These are phyloP conservation scores for Oceanites oceanicus DNA, from an alignment of 2,113 vertebrate genomes.

Conservation along the genomic window DNA sequence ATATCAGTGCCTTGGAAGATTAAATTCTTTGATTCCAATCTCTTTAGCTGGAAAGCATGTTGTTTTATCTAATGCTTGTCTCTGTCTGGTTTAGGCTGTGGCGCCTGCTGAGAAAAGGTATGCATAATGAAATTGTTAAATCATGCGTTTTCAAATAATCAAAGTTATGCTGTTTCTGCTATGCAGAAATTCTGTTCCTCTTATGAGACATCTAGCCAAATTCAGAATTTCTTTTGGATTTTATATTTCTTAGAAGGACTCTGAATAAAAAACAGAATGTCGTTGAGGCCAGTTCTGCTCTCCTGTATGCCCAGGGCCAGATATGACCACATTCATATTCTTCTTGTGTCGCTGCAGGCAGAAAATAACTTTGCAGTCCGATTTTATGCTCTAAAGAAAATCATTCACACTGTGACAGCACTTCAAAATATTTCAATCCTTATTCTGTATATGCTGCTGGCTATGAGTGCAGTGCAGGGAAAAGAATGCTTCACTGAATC, in stretches of 20 bases:
- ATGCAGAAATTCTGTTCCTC: constrained; percentile 46
- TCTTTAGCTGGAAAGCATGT: neutral
- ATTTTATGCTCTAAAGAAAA: constrained; percentile 64
- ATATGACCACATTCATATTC: constrained; percentile 56
- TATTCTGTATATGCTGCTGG: constrained; percentile 49
- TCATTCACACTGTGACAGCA: constrained; percentile 56
- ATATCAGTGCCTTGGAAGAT: neutral
- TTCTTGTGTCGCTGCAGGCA: constrained; percentile 33
- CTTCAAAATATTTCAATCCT: constrained; percentile 66
- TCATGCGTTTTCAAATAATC: constrained; percentile 44
- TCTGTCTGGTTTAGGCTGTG: constrained; percentile 45
- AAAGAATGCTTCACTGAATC: neutral
- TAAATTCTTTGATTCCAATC: constrained; percentile 25
- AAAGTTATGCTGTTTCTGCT: constrained; percentile 45
- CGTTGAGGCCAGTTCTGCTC: constrained; percentile 10
- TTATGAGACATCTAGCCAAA: neutral
- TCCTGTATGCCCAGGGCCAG: constrained; percentile 23
- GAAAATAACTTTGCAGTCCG: constrained; percentile 56
- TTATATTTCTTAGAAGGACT: constrained; percentile 28
- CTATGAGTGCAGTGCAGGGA: constrained; percentile 34
- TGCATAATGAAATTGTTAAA: constrained; percentile 64
- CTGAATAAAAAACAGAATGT: neutral
- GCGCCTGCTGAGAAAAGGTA: constrained; percentile 52
- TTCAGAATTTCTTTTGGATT: constrained; percentile 33
- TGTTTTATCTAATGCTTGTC: constrained; percentile 46